Evolutionary conservation across 2,113 vertebrate genomes (phyloP).

Genomic region (Brachyhypopomus occidentalis): DNA sequence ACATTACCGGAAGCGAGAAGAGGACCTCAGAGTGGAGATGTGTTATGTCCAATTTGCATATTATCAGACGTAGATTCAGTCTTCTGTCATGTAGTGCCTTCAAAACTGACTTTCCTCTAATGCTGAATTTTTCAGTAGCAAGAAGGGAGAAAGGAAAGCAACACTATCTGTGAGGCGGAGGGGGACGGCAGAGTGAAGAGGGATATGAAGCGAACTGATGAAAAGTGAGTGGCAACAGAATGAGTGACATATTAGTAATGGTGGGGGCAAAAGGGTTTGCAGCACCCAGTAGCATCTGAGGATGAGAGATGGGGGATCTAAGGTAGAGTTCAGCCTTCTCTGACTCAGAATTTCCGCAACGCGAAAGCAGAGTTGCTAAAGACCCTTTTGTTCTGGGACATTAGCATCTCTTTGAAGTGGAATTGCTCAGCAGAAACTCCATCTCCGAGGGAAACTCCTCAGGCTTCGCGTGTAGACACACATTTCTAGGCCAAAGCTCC

Average conservation of each 20-base stretch:
- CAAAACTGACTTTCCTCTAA: slow-evolving; percentile 18
- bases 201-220: slow-evolving; percentile 15
- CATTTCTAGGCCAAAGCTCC: too few relatives aligned
- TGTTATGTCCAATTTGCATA: not conserved
- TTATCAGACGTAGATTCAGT: not conserved
- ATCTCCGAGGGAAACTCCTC: not conserved
- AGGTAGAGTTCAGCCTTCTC: not conserved
- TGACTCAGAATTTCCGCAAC: not conserved
- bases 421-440: not conserved
- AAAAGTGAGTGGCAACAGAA: not conserved
- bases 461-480: not conserved
- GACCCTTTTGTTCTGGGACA: not conserved
- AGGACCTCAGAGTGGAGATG: not conserved
- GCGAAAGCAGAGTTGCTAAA: not conserved
- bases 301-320: not conserved
- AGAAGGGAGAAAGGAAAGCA: slow-evolving; percentile 4
- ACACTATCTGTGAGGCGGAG: not conserved
- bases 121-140: slow-evolving; percentile 3
- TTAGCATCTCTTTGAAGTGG: not conserved
- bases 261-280: not conserved
- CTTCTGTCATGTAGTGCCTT: not conserved
- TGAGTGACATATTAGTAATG: not conserved
- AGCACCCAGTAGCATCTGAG: slow-evolving; percentile 3
- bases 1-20: not conserved
- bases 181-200: not conserved